Conservation (phyloP, 2,797 vertebrate species). For the Hypotaenidia okinawae region DNA sequence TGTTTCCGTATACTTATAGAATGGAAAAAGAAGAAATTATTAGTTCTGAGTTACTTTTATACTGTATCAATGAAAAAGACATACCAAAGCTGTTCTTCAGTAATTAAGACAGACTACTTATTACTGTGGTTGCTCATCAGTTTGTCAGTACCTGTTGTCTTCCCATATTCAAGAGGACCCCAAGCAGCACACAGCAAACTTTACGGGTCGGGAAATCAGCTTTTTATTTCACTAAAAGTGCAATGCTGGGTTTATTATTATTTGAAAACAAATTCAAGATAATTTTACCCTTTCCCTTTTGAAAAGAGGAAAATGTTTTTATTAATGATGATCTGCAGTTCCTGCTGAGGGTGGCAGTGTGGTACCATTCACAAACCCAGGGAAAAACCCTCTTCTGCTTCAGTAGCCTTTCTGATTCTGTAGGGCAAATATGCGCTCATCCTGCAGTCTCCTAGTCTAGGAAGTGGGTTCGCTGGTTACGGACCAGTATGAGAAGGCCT, state of each 20-base stretch:
- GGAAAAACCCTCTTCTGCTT: not conserved
- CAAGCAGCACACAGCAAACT: not conserved
- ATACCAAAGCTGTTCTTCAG: not conserved
- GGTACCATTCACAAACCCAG: not conserved
- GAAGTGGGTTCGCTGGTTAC: rapidly evolving
- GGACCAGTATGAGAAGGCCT: rapidly evolving
- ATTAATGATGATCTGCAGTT: not conserved
- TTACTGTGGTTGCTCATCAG: not conserved
- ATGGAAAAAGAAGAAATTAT: not conserved
- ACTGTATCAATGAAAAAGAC: not conserved
- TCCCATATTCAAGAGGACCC: not conserved
- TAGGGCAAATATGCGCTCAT: rapidly evolving
- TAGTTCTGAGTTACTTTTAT: not conserved
- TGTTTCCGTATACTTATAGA: not conserved
- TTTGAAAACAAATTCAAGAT: not conserved
- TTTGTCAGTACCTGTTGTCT: not conserved
- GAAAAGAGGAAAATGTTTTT: not conserved
- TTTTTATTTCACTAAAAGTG: not conserved
- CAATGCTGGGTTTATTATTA: not conserved
- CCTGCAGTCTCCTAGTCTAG: rapidly evolving
- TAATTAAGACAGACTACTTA: not conserved
- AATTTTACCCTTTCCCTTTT: rapidly evolving
- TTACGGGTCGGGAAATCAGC: not conserved
- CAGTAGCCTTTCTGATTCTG: not conserved
- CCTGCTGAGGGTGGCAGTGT: constrained; percentile 59